Evolutionary conservation across 23 tunicate genomes (phyloP), one percentile per base, ranked within the genome.

Genomic region (Diplosoma virens): DNA sequence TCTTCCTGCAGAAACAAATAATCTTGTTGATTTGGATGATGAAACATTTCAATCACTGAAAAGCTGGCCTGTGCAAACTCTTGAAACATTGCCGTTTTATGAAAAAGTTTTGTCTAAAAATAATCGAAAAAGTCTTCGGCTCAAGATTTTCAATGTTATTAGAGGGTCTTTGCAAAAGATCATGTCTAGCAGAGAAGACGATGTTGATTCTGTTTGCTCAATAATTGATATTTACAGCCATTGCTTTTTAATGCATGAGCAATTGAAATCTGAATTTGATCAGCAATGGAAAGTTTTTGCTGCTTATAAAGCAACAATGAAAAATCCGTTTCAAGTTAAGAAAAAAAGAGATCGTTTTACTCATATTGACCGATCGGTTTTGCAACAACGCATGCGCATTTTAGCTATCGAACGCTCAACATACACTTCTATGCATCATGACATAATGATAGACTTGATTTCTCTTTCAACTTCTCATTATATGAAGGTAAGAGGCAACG

Each of bases 391-490:
- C 30, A 68, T 92, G 76, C 65, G 97, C 17, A 48, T 82, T 0
- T 67, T 81, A 18, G 81, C 87, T 29, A 33, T 74, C 0, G 82
- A 85, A 31, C 68, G 92, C 27, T 46, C 78, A n/a, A 20, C 25
- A 4, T 92, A 92, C 69, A 80, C 84, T 11, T 28, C 59, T 2
- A 75, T 92, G 63, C 73, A 67, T 25, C 97, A 92, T 50, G 25
- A 67, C n/a, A 77, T 74, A 9, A 85, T 85, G 92, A 33, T 81
- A 61, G 97, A 92, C 63, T 68, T 92, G 31, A 32, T 92, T 4
- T 33, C 81, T 20, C 75, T 92, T 0, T 92, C 97, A 6, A 47
- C 64, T 11, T 92, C 97, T 18, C 87, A 92, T 68, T 92, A 92
- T 81, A 82, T 81, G 73, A 88, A 64, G 25, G 97, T 92, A 26